Base-by-base conservation (phyloP, 1,140 invertebrate genomes). In the Coelopa frigida region DNA sequence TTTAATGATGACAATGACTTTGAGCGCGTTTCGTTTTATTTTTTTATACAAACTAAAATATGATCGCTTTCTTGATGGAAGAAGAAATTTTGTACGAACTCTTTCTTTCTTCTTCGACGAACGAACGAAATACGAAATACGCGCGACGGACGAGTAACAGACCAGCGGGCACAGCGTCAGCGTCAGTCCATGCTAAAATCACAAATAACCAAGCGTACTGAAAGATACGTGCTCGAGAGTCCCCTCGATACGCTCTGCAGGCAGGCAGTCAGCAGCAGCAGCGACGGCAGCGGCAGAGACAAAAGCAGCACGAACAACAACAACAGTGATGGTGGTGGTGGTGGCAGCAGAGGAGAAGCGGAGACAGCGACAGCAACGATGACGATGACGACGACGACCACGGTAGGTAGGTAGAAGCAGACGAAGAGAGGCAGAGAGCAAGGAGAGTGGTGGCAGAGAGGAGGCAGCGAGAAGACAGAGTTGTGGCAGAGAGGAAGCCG, bases 141-240 rank as follows among this genome's bases (percentile, higher is more conserved):
- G 41, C 41, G 26, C 26, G 31, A 32, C 33, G 29, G 20, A 20
- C 21, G 33, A 17, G 18, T 32, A 52, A 48, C 52, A 39, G 51
- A 55, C 54, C 58, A 58, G 52, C 61, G 57, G 58, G 61, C 52
- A 61, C 61, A 63, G 49, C 53, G 54, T 50, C 51, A 55, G 36
- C n/a, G n/a, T n/a, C n/a, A n/a, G n/a, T n/a, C 43, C 61, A 59
- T 63, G 56, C 55, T 61, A 57, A 61, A 64, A 63, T 64, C 61
- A 63, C 54, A 61, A 64, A 64, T 64, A 64, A 64, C 56, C 57
- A 44, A 33, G 29, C 43, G 43, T 35, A 21, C 15, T 44, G 43
- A 33, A 44, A 44, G 43, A 44, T 44, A 44, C 22, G 43, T 35
- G 31, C 32, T 35, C 22, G 22, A 44, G 33, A 44, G 43, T 36